A percentile compares a stretch with the other conserved stretches of the same genome.
phyloP scores from a whole-genome alignment of 2,113 vertebrate genomes.

The Morone saxatilis region DNA sequence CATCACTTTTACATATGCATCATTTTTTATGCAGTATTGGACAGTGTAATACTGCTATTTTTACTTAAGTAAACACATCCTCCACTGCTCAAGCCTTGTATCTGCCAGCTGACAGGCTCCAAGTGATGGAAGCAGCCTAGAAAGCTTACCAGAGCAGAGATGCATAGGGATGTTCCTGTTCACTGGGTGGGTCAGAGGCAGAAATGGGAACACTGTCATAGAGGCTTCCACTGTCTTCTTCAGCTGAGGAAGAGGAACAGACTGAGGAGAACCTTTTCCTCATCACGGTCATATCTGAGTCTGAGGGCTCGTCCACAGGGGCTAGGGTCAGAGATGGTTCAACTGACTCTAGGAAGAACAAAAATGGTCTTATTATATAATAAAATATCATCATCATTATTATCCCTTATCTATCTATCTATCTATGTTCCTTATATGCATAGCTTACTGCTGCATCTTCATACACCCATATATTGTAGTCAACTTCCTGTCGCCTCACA shows the following conservation, averaged over 20 bases:
- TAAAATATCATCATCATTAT: background rate
- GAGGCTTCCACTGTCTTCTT: constrained; percentile 19
- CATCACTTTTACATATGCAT: no score
- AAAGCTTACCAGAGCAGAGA: constrained; percentile 56
- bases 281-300: constrained; percentile 9
- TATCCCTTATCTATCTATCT: no score
- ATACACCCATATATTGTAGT: background rate
- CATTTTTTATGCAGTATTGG: no score
- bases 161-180: constrained; percentile 42
- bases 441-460: background rate
- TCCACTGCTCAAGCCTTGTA: background rate
- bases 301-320: background rate
- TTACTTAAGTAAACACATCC: background rate
- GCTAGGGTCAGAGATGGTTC: background rate
- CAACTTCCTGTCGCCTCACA: background rate
- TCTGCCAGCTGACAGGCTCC: background rate
- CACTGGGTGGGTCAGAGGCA: constrained; percentile 10
- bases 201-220: background rate
- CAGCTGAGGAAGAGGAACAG: constrained; percentile 40
- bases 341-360: background rate
- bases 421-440: background rate
- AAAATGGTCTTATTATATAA: background rate
- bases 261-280: constrained; percentile 53
- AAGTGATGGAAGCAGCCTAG: background rate
- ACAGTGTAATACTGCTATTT: background rate